Conservation (phyloP, 2,113 vertebrate genomes). For the Pristiophorus japonicus region DNA sequence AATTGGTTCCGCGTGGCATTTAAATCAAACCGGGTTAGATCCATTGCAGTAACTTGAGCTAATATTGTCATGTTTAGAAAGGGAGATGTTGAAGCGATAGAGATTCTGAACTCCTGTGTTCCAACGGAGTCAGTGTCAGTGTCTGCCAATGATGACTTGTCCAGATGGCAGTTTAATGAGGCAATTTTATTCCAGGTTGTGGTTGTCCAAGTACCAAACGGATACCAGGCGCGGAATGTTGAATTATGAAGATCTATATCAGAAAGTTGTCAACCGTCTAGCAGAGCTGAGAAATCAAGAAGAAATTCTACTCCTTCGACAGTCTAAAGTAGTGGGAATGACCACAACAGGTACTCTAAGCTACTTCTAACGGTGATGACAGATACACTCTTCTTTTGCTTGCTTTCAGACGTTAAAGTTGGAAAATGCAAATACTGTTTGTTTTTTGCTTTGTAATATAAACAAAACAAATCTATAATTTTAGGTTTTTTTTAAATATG, state of each 20-base stretch:
- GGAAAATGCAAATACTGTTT: neutral
- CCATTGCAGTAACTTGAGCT: too few relatives aligned
- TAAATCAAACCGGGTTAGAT: too few relatives aligned
- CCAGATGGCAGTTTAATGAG: neutral
- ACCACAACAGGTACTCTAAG: slow-evolving; percentile 43
- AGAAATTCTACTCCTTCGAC: slow-evolving; percentile 37
- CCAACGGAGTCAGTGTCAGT: neutral
- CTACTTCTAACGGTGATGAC: too few relatives aligned
- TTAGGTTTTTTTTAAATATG: neutral
- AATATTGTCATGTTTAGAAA: too few relatives aligned
- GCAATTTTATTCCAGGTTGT: slow-evolving; percentile 34
- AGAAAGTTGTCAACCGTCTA: slow-evolving; percentile 12
- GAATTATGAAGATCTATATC: slow-evolving; percentile 14
- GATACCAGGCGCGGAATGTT: slow-evolving; percentile 10
- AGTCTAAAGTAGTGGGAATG: slow-evolving; percentile 42
- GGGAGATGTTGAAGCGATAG: too few relatives aligned
- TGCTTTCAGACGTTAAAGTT: neutral
- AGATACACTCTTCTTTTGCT: neutral
- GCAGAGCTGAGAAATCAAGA: slow-evolving; percentile 40
- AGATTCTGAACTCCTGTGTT: neutral
- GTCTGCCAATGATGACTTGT: neutral
- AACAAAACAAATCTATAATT: neutral
- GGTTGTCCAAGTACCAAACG: slow-evolving; percentile 38
- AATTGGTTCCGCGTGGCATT: too few relatives aligned
- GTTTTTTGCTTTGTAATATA: neutral